These are phyloP conservation scores for Brenthis hecate DNA, from an alignment of 2,888 invertebrate species.

Conservation along the genomic window DNA sequence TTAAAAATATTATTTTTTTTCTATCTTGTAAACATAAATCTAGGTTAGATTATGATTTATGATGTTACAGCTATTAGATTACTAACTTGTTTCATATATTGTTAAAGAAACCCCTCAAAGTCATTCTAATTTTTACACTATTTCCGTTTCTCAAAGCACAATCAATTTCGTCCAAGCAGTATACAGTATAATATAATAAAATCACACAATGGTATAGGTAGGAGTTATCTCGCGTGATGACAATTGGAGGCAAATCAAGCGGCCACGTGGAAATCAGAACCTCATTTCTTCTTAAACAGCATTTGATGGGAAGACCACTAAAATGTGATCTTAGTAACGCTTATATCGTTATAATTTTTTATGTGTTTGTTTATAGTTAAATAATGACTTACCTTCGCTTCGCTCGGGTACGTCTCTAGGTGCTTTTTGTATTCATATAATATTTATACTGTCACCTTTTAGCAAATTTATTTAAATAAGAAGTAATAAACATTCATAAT, in stretches of 20 bases:
- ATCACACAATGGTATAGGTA: slow-evolving; percentile 36
- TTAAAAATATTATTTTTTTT: too few relatives aligned
- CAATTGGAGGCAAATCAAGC: slow-evolving; percentile 67
- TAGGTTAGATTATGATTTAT: too few relatives aligned
- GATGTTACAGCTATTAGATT: too few relatives aligned
- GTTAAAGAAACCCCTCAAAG: neutral
- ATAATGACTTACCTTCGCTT: neutral
- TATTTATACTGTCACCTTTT: too few relatives aligned
- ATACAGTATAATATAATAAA: slow-evolving; percentile 12
- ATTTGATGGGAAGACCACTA: slow-evolving; percentile 43
- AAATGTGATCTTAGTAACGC: slow-evolving; percentile 20
- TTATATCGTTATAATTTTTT: neutral
- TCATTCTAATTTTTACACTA: neutral
- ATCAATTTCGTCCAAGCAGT: slow-evolving; percentile 19
- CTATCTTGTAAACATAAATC: too few relatives aligned
- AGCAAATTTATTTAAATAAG: too few relatives aligned
- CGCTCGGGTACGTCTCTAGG: too few relatives aligned
- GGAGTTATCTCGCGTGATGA: slow-evolving; percentile 49
- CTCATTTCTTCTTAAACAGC: slow-evolving; percentile 71
- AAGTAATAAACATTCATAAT: too few relatives aligned
- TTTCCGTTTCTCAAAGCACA: slow-evolving; percentile 12
- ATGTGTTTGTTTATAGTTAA: neutral
- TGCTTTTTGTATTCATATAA: too few relatives aligned
- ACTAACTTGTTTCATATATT: neutral
- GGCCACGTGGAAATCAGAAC: slow-evolving; percentile 63